phyloP scores from a whole-genome alignment of 1,140 invertebrate genomes.

The Fopius arisanus region DNA sequence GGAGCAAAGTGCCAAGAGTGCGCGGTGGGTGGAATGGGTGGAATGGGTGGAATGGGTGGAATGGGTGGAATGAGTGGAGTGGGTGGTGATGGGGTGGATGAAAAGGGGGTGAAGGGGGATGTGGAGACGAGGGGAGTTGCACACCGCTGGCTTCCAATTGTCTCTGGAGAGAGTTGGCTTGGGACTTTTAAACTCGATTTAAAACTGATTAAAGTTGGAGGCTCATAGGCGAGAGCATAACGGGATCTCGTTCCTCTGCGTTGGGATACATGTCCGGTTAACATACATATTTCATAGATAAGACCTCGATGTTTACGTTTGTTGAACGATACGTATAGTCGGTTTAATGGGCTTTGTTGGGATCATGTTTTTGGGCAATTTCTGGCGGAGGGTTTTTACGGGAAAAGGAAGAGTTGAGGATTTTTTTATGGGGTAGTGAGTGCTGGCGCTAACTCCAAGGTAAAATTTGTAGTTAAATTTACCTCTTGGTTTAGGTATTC shows the following conservation, averaged over 20 bases:
- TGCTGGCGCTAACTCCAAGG: too few relatives aligned
- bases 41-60: neutral
- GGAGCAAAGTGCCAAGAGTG: slow-evolving; percentile 2
- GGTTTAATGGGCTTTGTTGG: neutral
- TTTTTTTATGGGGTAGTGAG: too few relatives aligned
- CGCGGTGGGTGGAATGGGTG: neutral
- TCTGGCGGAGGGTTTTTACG: neutral
- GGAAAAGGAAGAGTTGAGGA: neutral
- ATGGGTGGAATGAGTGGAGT: neutral
- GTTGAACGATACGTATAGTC: neutral
- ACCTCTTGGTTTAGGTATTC: too few relatives aligned
- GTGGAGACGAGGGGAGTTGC: slow-evolving; percentile 2
- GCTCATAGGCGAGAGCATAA: slow-evolving; percentile 18
- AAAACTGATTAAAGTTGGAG: slow-evolving; percentile 37
- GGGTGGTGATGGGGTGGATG: neutral
- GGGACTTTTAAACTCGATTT: slow-evolving; percentile 37
- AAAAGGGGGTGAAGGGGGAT: neutral
- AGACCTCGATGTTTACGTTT: neutral
- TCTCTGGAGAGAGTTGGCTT: slow-evolving; percentile 20
- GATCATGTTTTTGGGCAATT: too few relatives aligned
- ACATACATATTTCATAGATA: slow-evolving; percentile 36
- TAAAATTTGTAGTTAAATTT: too few relatives aligned
- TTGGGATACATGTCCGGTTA: slow-evolving; percentile 29
- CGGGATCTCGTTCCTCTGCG: neutral
- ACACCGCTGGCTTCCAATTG: slow-evolving; percentile 22